Evolutionary conservation across 2,888 invertebrate genomes (phyloP).

Genomic region (Galerucella calmariensis): DNA sequence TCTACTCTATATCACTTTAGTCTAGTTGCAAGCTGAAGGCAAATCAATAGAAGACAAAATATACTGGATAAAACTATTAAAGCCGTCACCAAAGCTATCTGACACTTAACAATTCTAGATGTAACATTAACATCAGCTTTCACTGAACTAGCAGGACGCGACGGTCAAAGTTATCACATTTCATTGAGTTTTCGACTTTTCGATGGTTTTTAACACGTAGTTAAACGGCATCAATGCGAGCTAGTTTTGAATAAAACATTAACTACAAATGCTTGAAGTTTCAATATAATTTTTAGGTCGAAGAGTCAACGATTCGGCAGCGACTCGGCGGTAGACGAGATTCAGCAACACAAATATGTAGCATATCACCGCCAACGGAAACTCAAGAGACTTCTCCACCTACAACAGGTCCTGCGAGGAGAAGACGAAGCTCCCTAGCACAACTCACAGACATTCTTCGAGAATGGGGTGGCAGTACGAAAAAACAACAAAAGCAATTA

Average conservation of each 20-base stretch:
- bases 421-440: conserved; percentile 83
- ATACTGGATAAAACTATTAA: too few relatives aligned
- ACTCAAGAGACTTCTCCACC: conserved; percentile 78
- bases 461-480: conserved; percentile 82
- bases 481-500: conserved; percentile 73
- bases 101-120: too few relatives aligned
- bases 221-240: too few relatives aligned
- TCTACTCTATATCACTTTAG: too few relatives aligned
- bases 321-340: conserved; percentile 87
- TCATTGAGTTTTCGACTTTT: too few relatives aligned
- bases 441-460: conserved; percentile 89
- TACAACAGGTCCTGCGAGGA: conserved; percentile 66
- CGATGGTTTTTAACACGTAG: too few relatives aligned
- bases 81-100: too few relatives aligned
- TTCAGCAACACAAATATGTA: conserved; percentile 90
- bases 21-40: too few relatives aligned
- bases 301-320: conserved; percentile 86
- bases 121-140: too few relatives aligned
- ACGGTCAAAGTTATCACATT: too few relatives aligned
- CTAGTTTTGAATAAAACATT: neutral
- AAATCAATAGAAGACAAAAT: too few relatives aligned
- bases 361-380: conserved; percentile 82
- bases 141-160: too few relatives aligned
- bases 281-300: conserved; percentile 63
- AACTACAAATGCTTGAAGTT: neutral